These are phyloP conservation scores for Aethina tumida DNA, from an alignment of 1,140 invertebrate genomes.

Conservation along the genomic window DNA sequence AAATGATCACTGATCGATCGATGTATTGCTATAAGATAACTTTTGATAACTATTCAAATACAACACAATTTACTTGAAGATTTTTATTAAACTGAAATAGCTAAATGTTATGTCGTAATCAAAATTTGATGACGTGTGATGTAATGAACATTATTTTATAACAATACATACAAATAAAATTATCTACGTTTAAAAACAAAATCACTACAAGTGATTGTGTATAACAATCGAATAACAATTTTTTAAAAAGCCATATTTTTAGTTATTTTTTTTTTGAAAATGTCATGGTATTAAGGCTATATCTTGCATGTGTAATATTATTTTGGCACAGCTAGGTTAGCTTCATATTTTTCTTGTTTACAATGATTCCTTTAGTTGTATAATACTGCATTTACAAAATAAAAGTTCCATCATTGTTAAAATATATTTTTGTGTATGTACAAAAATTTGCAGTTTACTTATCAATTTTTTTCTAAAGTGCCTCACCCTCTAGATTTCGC, in stretches of 20 bases:
- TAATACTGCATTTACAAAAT: conserved; percentile 22
- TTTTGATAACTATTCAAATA: too few species aligned
- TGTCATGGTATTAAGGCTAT: background rate
- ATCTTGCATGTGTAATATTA: conserved; percentile 7
- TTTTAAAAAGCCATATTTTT: conserved; percentile 2
- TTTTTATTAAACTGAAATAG: too few species aligned
- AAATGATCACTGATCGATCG: too few species aligned
- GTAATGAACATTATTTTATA: too few species aligned
- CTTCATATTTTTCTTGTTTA: conserved; percentile 15
- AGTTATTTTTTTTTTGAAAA: conserved; percentile 2
- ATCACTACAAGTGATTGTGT: too few species aligned
- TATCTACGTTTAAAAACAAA: too few species aligned
- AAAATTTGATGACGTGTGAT: too few species aligned
- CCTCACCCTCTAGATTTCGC: conserved; percentile 32
- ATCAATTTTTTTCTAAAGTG: conserved; percentile 20
- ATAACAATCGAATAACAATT: conserved; percentile 4
- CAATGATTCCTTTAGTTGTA: too few species aligned
- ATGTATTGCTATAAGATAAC: too few species aligned
- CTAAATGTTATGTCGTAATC: too few species aligned
- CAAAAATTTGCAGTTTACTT: conserved; percentile 16
- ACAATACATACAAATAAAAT: too few species aligned
- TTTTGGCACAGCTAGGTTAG: conserved; percentile 26
- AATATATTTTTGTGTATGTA: conserved; percentile 29
- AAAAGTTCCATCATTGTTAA: conserved; percentile 17
- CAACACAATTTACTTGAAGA: too few species aligned